These are phyloP conservation scores for Amphimallon solstitiale DNA, from an alignment of 2,888 invertebrate species.

Conservation along the genomic window DNA sequence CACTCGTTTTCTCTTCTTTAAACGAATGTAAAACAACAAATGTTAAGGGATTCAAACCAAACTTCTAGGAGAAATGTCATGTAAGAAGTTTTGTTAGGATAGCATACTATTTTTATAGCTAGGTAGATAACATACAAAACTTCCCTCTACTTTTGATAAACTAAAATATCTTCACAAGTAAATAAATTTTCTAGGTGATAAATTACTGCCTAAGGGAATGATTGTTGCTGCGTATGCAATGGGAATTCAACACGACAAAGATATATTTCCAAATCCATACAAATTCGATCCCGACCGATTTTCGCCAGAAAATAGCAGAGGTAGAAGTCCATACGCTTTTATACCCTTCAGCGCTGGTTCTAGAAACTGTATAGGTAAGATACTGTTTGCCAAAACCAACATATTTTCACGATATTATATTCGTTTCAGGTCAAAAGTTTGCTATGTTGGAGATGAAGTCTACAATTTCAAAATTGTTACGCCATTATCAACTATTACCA, in stretches of 20 bases:
- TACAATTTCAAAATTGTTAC: not conserved
- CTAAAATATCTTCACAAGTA: too few relatives aligned
- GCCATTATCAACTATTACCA: not conserved
- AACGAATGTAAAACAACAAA: too few relatives aligned
- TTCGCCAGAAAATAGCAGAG: constrained; percentile 67
- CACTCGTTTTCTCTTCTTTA: too few relatives aligned
- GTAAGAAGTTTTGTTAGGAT: too few relatives aligned
- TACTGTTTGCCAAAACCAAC: not conserved
- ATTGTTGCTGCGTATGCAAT: too few relatives aligned
- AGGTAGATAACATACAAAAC: too few relatives aligned
- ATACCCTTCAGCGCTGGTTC: constrained; percentile 77
- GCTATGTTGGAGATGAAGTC: constrained; percentile 30
- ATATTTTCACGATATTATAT: not conserved
- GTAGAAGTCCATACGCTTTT: constrained; percentile 72
- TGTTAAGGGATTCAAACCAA: too few relatives aligned
- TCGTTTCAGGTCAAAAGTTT: constrained; percentile 17
- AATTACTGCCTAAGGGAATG: too few relatives aligned
- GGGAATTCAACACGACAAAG: constrained; percentile 58
- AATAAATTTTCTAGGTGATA: too few relatives aligned
- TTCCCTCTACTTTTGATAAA: too few relatives aligned
- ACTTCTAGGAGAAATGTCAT: too few relatives aligned
- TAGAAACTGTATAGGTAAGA: constrained; percentile 74
- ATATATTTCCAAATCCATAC: constrained; percentile 72
- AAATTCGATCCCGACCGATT: constrained; percentile 79
- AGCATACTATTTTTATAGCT: too few relatives aligned